A percentile compares a stretch with the other conserved stretches of the same genome.
Evolutionary conservation across 2,797 vertebrate genomes (phyloP).

Genomic region (Chaetophractus vellerosus): DNA sequence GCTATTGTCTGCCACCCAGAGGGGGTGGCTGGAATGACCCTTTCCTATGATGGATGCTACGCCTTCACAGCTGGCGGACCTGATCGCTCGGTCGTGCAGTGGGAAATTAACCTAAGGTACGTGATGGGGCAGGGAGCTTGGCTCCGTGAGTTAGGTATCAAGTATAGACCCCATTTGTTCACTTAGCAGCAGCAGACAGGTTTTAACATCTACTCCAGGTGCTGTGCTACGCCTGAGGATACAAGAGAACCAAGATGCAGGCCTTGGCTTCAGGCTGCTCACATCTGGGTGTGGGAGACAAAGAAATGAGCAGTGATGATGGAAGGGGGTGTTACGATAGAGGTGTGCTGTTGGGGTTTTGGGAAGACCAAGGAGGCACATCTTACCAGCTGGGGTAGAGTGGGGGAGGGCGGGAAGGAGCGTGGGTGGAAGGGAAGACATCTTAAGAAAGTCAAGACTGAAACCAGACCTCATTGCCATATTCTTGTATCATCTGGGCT

Average conservation of each 20-base stretch:
- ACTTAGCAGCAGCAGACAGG: not conserved
- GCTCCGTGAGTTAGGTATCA: not conserved
- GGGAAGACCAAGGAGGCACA: not conserved
- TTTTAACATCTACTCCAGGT: not conserved
- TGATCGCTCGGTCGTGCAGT: slow-evolving; percentile 92
- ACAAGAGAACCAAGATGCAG: not conserved
- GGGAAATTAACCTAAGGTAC: slow-evolving; percentile 94
- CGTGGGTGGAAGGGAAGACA: not conserved
- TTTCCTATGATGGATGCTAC: slow-evolving; percentile 92
- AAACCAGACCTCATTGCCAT: not conserved
- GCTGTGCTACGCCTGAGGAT: not conserved
- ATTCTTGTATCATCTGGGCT: not conserved
- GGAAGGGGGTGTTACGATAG: not conserved
- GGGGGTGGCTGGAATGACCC: slow-evolving; percentile 90
- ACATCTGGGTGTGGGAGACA: not conserved
- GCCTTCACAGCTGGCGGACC: slow-evolving; percentile 94
- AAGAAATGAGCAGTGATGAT: not conserved
- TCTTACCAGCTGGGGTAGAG: not conserved
- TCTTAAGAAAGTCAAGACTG: not conserved
- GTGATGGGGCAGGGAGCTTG: not conserved
- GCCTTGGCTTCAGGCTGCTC: not conserved
- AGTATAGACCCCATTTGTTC: not conserved
- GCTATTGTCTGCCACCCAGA: slow-evolving; percentile 94
- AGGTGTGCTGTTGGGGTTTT: not conserved
- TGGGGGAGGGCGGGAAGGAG: not conserved